Conservation (phyloP, 1,140 invertebrate genomes). For the Cataglyphis hispanica region DNA sequence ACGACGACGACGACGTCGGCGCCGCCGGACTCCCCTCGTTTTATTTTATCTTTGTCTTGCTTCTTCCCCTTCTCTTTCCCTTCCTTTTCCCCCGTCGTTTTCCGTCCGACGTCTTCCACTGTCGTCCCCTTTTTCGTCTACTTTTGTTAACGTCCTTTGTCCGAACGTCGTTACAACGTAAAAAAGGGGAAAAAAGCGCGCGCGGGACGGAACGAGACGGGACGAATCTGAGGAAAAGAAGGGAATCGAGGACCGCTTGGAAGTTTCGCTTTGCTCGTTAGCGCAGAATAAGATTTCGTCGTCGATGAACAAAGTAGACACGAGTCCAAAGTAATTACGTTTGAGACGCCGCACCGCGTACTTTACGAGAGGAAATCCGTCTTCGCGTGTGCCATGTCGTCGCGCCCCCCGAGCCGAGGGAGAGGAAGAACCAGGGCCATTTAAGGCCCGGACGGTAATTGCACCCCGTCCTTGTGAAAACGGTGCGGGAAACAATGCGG, state of each 20-base stretch:
- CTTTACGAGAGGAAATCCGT: slow-evolving; percentile 62
- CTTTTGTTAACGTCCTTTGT: slow-evolving; percentile 69
- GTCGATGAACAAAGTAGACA: slow-evolving; percentile 66
- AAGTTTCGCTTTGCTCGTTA: slow-evolving; percentile 68
- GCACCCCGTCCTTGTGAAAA: slow-evolving; percentile 51
- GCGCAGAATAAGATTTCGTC: slow-evolving; percentile 66
- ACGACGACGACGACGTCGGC: not conserved
- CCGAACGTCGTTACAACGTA: slow-evolving; percentile 65
- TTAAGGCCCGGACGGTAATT: slow-evolving; percentile 57
- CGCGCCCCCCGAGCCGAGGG: not conserved
- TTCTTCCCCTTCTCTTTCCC: not conserved
- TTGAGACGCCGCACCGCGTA: slow-evolving; percentile 50
- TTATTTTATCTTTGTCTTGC: slow-evolving; percentile 59
- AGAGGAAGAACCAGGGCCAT: slow-evolving; percentile 4
- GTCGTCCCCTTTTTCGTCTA: slow-evolving; percentile 58
- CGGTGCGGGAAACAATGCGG: slow-evolving; percentile 57
- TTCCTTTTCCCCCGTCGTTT: not conserved
- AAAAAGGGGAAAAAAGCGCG: slow-evolving; percentile 49
- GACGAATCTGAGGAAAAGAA: not conserved
- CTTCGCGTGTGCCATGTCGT: slow-evolving; percentile 53
- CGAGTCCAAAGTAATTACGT: slow-evolving; percentile 66
- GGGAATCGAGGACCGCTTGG: slow-evolving; percentile 28
- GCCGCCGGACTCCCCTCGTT: slow-evolving; percentile 33
- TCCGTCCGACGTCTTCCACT: slow-evolving; percentile 44
- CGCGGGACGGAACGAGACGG: not conserved